Conservation (phyloP, 2,797 vertebrate genomes). For the Sphaeramia orbicularis region DNA sequence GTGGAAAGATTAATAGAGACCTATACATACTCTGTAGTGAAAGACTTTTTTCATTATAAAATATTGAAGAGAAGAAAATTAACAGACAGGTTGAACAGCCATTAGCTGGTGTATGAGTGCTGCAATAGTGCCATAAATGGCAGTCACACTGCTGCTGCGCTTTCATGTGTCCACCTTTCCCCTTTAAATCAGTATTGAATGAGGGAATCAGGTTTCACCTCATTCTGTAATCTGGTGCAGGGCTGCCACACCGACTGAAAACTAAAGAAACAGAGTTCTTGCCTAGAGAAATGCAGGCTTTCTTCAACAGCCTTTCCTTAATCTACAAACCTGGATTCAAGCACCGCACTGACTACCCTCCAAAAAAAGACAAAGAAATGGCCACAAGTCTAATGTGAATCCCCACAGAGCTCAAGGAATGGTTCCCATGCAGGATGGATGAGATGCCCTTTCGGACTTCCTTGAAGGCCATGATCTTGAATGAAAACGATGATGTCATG, state of each 20-base stretch:
- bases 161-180: conserved; percentile 12
- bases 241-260: conserved; percentile 13
- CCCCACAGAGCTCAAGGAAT: conserved; percentile 23
- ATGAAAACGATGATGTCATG: conserved; percentile 62
- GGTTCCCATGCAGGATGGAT: conserved; percentile 29
- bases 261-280: conserved; percentile 5
- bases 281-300: conserved; percentile 23
- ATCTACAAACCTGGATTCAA: conserved; percentile 35
- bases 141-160: background rate
- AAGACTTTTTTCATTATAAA: conserved; percentile 64
- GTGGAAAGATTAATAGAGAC: conserved; percentile 73
- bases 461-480: conserved; percentile 47
- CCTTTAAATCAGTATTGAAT: conserved; percentile 2
- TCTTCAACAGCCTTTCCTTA: conserved; percentile 36
- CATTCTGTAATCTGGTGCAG: conserved; percentile 24
- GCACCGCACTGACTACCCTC: conserved; percentile 16
- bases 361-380: conserved; percentile 34
- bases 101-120: conserved; percentile 37
- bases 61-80: conserved; percentile 72
- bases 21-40: conserved; percentile 38
- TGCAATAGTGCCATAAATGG: conserved; percentile 1
- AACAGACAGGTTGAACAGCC: conserved; percentile 46
- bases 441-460: conserved; percentile 43
- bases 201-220: conserved; percentile 23
- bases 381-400: conserved; percentile 36